Conservation (phyloP, 2,113 vertebrate species). For the Tonatia bakeri region DNA sequence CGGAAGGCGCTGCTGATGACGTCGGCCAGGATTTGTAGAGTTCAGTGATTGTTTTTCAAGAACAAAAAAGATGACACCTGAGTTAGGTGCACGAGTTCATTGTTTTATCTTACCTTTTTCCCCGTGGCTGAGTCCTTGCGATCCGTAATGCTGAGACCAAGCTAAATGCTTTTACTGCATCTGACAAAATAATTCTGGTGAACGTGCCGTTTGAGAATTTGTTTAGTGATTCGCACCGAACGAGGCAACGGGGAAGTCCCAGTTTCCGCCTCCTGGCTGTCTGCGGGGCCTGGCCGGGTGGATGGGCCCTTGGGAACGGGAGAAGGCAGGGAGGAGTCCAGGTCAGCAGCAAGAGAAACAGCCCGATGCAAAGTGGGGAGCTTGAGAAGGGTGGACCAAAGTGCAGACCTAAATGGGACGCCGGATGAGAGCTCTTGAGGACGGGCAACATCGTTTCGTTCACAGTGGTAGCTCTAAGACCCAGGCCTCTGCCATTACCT, state of each 20-base stretch:
- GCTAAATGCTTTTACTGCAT: background rate
- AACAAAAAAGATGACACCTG: background rate
- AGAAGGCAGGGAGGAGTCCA: background rate
- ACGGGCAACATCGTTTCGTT: background rate
- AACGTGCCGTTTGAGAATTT: background rate
- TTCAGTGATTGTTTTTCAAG: background rate
- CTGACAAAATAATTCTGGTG: background rate
- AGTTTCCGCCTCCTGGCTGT: background rate
- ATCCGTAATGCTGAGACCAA: background rate
- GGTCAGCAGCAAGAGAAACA: background rate
- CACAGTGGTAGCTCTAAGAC: fast-evolving
- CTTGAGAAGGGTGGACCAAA: background rate
- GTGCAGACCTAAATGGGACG: fast-evolving
- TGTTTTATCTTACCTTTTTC: background rate
- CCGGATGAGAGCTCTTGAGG: background rate
- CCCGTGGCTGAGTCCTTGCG: background rate
- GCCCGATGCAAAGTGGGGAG: background rate
- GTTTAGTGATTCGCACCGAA: background rate
- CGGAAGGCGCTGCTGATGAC: background rate
- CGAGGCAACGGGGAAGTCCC: background rate
- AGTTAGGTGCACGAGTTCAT: background rate
- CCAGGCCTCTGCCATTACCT: background rate
- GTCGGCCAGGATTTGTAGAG: background rate
- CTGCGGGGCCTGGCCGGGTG: background rate
- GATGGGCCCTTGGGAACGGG: too few relatives aligned